Conservation (phyloP, 2,888 invertebrate species). For the Hypsopygia costalis region DNA sequence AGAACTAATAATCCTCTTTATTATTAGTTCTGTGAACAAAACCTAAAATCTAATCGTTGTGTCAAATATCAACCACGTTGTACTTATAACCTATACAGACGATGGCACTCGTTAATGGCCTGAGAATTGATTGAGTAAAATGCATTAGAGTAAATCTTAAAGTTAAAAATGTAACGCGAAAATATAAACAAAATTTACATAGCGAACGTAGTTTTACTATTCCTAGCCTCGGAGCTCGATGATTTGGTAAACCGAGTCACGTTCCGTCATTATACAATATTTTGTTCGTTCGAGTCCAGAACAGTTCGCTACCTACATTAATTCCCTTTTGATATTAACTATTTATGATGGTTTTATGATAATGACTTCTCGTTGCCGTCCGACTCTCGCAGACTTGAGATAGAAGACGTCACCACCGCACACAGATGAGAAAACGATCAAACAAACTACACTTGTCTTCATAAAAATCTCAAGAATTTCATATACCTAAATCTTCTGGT, state of each 20-base stretch:
- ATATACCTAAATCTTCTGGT: background rate
- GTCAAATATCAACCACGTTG: slow-evolving; percentile 57
- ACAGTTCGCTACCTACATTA: slow-evolving; percentile 55
- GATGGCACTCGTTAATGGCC: slow-evolving; percentile 80
- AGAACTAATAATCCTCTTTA: too few relatives aligned
- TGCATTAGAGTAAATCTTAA: slow-evolving; percentile 72
- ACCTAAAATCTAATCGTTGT: slow-evolving; percentile 54
- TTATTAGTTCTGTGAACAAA: slow-evolving; percentile 12
- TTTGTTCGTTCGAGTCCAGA: slow-evolving; percentile 52
- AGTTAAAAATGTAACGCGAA: slow-evolving; percentile 56
- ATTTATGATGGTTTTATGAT: slow-evolving; percentile 58
- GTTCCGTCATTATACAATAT: slow-evolving; percentile 49
- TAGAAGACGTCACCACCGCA: slow-evolving; percentile 1
- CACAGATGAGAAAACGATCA: background rate
- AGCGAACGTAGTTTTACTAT: slow-evolving; percentile 51
- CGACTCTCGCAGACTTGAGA: slow-evolving; percentile 55
- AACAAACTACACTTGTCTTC: background rate
- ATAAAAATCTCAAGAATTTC: background rate
- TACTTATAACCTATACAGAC: slow-evolving; percentile 71
- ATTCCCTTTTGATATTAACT: slow-evolving; percentile 52
- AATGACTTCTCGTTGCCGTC: slow-evolving; percentile 53
- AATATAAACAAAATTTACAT: slow-evolving; percentile 59
- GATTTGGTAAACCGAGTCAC: slow-evolving; percentile 78
- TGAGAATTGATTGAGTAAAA: slow-evolving; percentile 79
- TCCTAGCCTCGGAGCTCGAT: slow-evolving; percentile 69